Percentiles rank a stretch among this genome's conserved stretches.
These are phyloP conservation scores for Mesochorus sp. DNA, from an alignment of 2,888 invertebrate genomes.

Conservation along the genomic window DNA sequence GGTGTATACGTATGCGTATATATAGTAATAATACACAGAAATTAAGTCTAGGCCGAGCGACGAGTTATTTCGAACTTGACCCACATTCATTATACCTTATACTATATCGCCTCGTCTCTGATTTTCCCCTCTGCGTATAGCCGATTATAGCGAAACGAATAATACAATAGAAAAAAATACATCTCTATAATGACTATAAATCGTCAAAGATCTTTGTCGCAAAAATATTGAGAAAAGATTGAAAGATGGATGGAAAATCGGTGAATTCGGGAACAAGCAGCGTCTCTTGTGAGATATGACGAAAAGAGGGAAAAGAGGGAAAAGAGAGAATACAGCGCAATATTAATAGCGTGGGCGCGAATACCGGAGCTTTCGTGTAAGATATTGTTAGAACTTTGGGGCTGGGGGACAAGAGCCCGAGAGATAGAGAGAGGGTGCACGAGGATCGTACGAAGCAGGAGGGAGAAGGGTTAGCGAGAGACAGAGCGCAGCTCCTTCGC, in stretches of 20 bases:
- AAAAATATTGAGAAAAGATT: no score
- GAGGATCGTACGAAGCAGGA: background rate
- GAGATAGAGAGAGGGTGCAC: conserved; percentile 59
- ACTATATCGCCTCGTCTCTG: background rate
- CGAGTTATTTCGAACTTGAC: conserved; percentile 76
- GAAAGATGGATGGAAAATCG: no score
- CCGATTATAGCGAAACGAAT: no score
- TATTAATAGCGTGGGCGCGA: conserved; percentile 81
- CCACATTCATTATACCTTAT: conserved; percentile 65
- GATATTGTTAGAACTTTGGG: conserved; percentile 80
- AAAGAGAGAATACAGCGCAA: conserved; percentile 64
- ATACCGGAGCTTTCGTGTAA: conserved; percentile 72
- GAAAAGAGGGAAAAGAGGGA: background rate
- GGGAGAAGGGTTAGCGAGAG: conserved; percentile 51
- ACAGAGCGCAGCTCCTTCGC: conserved; percentile 68
- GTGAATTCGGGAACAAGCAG: no score
- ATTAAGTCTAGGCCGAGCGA: conserved; percentile 43
- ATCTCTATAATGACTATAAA: no score
- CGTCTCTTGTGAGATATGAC: background rate
- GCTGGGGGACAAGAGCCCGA: conserved; percentile 67
- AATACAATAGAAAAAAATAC: no score
- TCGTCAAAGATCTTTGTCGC: no score
- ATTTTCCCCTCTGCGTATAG: conserved; percentile 11
- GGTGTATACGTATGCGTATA: conserved; percentile 9
- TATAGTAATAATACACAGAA: conserved; percentile 9